Base-by-base conservation (phyloP, 2,888 invertebrate genomes). In the Pyrrhia umbra region DNA sequence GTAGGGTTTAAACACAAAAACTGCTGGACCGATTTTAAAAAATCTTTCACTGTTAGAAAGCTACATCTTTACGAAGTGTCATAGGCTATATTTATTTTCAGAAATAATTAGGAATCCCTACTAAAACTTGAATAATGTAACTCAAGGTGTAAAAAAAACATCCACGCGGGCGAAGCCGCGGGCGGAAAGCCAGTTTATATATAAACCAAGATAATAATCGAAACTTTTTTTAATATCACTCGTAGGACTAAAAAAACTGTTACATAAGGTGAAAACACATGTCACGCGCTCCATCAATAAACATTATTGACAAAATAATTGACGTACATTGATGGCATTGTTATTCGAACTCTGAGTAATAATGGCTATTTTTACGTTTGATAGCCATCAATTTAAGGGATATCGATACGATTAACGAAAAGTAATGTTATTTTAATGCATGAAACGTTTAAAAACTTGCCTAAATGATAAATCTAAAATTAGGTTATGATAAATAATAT, bases 301-400 rank as follows among this genome's bases (percentile, higher is more conserved):
- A 56, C 1, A 18, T 69, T 60, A 75, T 73, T 64, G 75, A 73
- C 50, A 18, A 69, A 60, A 75, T 73, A 73, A 73, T 73, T 60
- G 54, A 30, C 40, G 5, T 59, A 43, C 39, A 16, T 23, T 42
- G 25, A 59, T 54, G 72, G 18, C 45, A 23, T 23, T 39, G 51
- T 49, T 15, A 25, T 51, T 42, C 8, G 23, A 39, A 18, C 2
- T 51, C n/a, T 8, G 16, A 16, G n/a, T 69, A 30, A 46, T 72
- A 72, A 52, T 59, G 46, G 58, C 15, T 20, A 23, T 23, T 21
- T 54, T 66, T 52, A 39, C 46, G 13, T 52, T 30, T 68, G n/a
- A 66, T 18, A 57, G 16, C 13, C 47, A 15, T 57, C 6, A 34
- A 64, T 51, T 47, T 56, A 20, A 25, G 21, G 27, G 18, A 42